Evolutionary conservation across 2,888 invertebrate genomes (phyloP), one percentile per base, ranked within the genome.

Genomic region (Sepiola atlantica): DNA sequence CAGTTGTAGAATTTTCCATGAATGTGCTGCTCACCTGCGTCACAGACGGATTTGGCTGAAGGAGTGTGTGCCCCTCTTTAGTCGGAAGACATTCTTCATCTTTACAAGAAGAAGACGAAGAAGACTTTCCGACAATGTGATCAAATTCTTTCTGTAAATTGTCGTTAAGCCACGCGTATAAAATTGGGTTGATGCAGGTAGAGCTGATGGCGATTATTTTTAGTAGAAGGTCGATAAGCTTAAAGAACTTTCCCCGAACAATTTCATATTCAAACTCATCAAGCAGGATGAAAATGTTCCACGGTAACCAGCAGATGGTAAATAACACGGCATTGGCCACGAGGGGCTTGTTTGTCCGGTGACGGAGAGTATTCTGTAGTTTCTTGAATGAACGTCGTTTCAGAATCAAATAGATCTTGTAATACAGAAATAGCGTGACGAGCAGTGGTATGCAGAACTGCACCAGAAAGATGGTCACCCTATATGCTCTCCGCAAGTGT

Each of bases 141-240:
- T 95, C 95, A 28, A 97, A 94, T 95, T 97, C 97, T 95, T 96
- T 96, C 28, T 97, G 95, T 95, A 97, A 97, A 95, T 96, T 97
- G 94, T 97, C 97, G 95, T 97, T 97, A 21, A 97, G 96, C 97
- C 97, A 97, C 92, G 97, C 97, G 95, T 97, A 97, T 35, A 97
- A 95, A 95, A 97, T 96, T 0, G 97, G 97, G 95, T 97, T 97
- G 93, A 97, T 96, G 94, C 97, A 97, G 55, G 97, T 96, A n/a
- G 97, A 97, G 94, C 97, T 96, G 96, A 97, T 97, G 57, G 97
- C 97, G 94, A 97, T 96, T 91, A 97, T 96, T 95, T 97, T 97
- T 20, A 97, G 95, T 45, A 96, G 94, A 35, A 97, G 94, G 95
- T 97, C 97, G 10, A 96, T 95, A 55, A 97, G 95, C 94, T 96